Conservation (phyloP, 1,140 invertebrate genomes). For the Bombyx mori region DNA sequence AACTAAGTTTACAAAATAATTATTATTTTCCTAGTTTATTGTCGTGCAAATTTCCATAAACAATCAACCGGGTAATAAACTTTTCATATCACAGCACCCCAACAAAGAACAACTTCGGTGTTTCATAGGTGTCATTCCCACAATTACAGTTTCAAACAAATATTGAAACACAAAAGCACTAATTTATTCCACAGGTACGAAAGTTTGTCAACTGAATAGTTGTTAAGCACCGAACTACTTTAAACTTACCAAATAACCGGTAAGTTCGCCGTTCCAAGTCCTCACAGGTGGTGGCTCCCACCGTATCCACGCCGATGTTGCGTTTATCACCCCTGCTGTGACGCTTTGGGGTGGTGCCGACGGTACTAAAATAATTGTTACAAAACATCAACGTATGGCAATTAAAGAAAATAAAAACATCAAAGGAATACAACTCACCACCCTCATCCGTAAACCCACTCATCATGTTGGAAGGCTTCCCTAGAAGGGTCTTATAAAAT, state of each 20-base stretch:
- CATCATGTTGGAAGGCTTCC: conserved; percentile 83
- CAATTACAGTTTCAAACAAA: conserved; percentile 1
- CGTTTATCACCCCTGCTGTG: conserved; percentile 82
- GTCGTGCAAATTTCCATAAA: too few relatives aligned
- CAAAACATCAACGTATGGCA: neutral
- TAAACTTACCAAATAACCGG: conserved; percentile 80
- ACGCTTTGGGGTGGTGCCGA: conserved; percentile 81
- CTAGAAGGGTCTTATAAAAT: conserved; percentile 83
- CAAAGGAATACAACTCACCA: conserved; percentile 76
- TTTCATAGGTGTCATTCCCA: neutral
- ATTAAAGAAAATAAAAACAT: neutral
- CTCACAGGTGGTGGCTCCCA: conserved; percentile 83
- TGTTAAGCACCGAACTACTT: neutral
- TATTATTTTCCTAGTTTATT: too few relatives aligned
- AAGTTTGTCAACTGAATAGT: conserved; percentile 1
- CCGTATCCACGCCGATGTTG: conserved; percentile 80
- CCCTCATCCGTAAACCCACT: conserved; percentile 81
- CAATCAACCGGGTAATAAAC: too few relatives aligned
- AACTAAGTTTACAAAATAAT: too few relatives aligned
- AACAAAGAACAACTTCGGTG: too few relatives aligned
- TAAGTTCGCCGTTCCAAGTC: conserved; percentile 82
- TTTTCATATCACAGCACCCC: too few relatives aligned
- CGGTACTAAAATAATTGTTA: conserved; percentile 50
- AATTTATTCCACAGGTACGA: neutral
- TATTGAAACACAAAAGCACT: conserved; percentile 1